Base-by-base conservation (phyloP, 2,797 vertebrate genomes). In the Scarus forsteni region DNA sequence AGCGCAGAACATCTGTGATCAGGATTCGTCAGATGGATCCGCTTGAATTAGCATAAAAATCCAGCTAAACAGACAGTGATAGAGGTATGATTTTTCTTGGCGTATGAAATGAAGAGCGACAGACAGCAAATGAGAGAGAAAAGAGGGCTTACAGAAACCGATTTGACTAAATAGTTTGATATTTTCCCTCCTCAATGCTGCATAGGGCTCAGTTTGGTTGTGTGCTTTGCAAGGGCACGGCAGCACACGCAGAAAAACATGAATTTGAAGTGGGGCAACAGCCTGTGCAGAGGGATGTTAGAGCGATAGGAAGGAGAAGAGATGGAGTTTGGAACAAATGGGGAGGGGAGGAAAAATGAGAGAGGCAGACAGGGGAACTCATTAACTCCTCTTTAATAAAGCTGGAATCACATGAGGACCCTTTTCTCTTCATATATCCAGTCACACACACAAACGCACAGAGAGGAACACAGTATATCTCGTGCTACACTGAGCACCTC, bases 321-420 rank as follows among this genome's bases (percentile, higher is more conserved):
- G 70, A 86, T 79, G 70, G 70, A 60, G 60, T 77, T 78, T 51
- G 69, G 79, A 85, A 76, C 81, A 85, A 81, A 88, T 74, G 82
- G 69, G 60, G 56, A 84, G 77, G 84, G 70, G 70, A 81, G 85
- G 73, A 64, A 87, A 86, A 85, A 92, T 66, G 71, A 81, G 84
- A 72, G 70, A 79, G 77, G 63, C 72, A 80, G 86, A 89, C 84
- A 90, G 68, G 89, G 88, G 86, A 92, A 93, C 92, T 93, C 92
- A 94, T 94, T 94, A 94, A 91, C 85, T 89, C 89, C 77, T 75
- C 81, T 88, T 93, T 91, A 93, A 92, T 91, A 93, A 90, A 89
- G 90, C 85, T 61, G 66, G 73, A 85, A 84, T 92, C 84, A 83
- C 89, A 79, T 45, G 57, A 86, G 88, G 72, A 88, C 81, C 66